phyloP scores from a whole-genome alignment of 2,797 vertebrate genomes.

The Leptodactylus fallax region DNA sequence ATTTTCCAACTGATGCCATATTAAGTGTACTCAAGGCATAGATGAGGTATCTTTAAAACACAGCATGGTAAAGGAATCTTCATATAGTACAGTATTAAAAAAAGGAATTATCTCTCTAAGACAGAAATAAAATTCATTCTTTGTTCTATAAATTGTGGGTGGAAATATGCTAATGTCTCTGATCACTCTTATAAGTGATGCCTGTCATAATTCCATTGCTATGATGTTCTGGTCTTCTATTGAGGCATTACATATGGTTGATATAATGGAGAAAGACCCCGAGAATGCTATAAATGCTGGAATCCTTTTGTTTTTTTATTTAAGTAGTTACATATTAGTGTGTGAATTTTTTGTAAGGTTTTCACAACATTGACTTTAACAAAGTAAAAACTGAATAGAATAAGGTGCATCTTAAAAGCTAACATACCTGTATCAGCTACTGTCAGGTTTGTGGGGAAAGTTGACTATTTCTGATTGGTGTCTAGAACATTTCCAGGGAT shows the following conservation, averaged over 20 bases:
- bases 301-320: not conserved
- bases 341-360: not conserved
- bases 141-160: slow-evolving; percentile 24
- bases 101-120: not conserved
- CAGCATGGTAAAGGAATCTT: not conserved
- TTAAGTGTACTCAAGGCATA: not conserved
- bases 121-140: slow-evolving; percentile 19
- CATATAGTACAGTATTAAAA: not conserved
- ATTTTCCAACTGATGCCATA: not conserved
- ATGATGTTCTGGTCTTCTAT: not conserved
- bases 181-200: not conserved
- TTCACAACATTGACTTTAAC: not conserved
- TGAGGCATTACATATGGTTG: not conserved
- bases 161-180: slow-evolving; percentile 1
- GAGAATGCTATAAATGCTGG: not conserved
- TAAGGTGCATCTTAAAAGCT: too few species aligned
- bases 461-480: too few species aligned
- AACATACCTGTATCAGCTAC: too few species aligned
- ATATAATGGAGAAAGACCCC: not conserved
- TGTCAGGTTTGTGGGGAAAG: too few species aligned
- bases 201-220: slow-evolving; percentile 12
- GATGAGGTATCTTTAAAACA: not conserved
- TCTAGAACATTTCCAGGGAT: too few species aligned
- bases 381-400: not conserved
- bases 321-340: not conserved